Base-by-base conservation (phyloP, 2,113 vertebrate species). In the Hypomesus transpacificus region DNA sequence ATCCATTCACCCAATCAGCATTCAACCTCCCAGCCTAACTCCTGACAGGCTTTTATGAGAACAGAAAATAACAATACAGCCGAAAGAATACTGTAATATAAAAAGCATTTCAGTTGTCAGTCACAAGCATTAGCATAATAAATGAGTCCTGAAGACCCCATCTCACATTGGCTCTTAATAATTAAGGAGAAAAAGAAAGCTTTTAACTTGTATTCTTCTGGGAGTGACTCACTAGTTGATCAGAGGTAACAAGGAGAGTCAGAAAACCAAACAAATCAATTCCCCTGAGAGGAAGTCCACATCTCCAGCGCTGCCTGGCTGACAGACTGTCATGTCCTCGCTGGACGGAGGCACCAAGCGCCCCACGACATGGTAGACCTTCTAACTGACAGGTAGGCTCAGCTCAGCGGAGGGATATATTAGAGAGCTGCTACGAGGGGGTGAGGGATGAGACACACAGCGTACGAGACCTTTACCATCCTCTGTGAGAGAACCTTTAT, bases 221-320 rank as follows among this genome's bases (percentile, higher is more conserved):
- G 73, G 69, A 53, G 52, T 79, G 84, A 83, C 76, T 85, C 80
- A 14, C 39, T 58, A 69, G 70, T 76, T 90, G 82, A 89, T 88
- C 83, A 75, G 65, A 85, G 85, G 80, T 89, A 88, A 87, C 83
- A 82, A 73, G 79, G 39, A 83, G 71, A 6, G 75, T 80, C 86
- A 68, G 71, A 80, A 82, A 63, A 70, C 46, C 58, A 58, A 79
- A 75, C 76, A 67, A 85, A 86, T 88, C 83, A 85, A 81, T 80
- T 82, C 80, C 75, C 79, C 71, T 18, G 77, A 74, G 18, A 78
- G 39, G 56, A 62, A 57, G 57, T 26, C 69, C 16, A 60, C 31
- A 69, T 70, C 73, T 73, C 68, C 46, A 50, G 46, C n/a, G 54
- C 20, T 69, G 75, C 79, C 50, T 64, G 64, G 76, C 52, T 77